These are phyloP conservation scores for Leptinotarsa juncta DNA, from an alignment of 2,888 invertebrate species.

Conservation along the genomic window DNA sequence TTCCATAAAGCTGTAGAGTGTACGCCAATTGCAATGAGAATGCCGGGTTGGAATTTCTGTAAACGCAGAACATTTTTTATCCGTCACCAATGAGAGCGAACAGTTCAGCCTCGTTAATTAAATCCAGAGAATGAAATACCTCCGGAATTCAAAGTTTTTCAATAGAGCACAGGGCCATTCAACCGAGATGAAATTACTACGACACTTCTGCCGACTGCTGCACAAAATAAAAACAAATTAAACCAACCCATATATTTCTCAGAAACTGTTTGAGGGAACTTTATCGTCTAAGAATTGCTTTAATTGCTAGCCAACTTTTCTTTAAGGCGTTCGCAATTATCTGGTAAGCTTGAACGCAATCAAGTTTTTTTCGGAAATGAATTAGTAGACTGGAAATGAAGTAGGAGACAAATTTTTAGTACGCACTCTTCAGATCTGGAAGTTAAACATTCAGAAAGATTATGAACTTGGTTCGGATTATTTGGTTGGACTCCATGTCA, in stretches of 20 bases:
- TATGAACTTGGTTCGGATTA: too few relatives aligned
- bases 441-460: neutral
- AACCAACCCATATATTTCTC: slow-evolving; percentile 9
- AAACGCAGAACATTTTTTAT: neutral
- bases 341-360: neutral
- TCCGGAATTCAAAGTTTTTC: slow-evolving; percentile 27
- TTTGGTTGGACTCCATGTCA: too few relatives aligned
- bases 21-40: neutral
- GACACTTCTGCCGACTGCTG: slow-evolving; percentile 17
- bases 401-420: neutral
- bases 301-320: slow-evolving; percentile 9
- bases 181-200: slow-evolving; percentile 12
- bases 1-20: neutral
- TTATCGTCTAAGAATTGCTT: slow-evolving; percentile 10
- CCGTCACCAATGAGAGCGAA: slow-evolving; percentile 24
- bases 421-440: neutral
- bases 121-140: slow-evolving; percentile 38
- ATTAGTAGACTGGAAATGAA: neutral
- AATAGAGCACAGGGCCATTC: slow-evolving; percentile 18
- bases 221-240: slow-evolving; percentile 20
- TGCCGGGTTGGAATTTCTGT: neutral
- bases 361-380: neutral
- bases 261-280: slow-evolving; percentile 14
- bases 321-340: slow-evolving; percentile 11
- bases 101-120: slow-evolving; percentile 43